Conservation (phyloP, 2,797 vertebrate genomes). For the Luscinia luscinia region DNA sequence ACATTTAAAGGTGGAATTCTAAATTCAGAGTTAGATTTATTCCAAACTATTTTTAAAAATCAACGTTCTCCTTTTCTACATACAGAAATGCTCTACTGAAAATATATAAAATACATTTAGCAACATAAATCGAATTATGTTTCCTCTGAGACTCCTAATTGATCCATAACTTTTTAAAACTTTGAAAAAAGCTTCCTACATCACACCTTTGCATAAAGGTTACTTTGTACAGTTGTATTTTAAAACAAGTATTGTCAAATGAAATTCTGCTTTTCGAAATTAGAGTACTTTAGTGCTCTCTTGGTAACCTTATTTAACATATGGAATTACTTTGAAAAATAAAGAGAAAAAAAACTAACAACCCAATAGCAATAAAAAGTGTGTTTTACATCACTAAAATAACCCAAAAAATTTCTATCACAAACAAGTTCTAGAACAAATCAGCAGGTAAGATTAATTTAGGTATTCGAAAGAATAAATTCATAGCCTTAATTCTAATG, state of each 20-base stretch:
- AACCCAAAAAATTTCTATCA: not conserved
- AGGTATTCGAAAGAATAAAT: not conserved
- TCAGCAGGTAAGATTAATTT: not conserved
- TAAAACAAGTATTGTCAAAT: not conserved
- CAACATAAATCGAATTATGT: not conserved
- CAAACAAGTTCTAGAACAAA: not conserved
- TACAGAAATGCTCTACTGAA: not conserved
- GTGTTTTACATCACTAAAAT: not conserved
- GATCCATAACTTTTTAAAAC: not conserved
- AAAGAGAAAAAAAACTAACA: not conserved
- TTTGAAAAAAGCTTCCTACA: not conserved
- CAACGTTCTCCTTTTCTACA: not conserved
- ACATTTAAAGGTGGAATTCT: not conserved
- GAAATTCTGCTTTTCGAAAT: not conserved
- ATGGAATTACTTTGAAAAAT: not conserved
- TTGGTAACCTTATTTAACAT: not conserved
- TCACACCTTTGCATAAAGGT: not conserved
- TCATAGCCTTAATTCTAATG: not conserved
- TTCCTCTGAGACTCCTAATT: not conserved
- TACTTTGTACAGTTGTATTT: not conserved
- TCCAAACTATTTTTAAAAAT: not conserved
- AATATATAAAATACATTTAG: not conserved
- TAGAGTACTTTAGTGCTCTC: not conserved
- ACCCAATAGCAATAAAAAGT: not conserved
- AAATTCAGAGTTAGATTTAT: not conserved